Evolutionary conservation across 2,113 vertebrate species (phyloP).

Genomic region (Bujurquina vittata): DNA sequence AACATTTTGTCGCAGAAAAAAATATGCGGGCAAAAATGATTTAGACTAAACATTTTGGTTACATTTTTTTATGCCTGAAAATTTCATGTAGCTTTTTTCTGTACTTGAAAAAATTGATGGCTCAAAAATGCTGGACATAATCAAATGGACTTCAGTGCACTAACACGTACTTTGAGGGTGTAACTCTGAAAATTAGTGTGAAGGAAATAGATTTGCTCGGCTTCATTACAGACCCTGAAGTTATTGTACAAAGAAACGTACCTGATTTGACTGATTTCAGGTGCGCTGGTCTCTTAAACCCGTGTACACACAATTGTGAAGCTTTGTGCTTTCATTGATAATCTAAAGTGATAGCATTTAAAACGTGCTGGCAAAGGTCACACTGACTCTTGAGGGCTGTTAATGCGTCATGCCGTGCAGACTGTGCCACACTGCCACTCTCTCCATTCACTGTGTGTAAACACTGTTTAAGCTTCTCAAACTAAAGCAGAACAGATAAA

Average conservation of each 20-base stretch:
- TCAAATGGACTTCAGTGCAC: accelerated
- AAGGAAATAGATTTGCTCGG: accelerated
- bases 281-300: neutral
- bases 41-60: too few species aligned
- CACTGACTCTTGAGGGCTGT: too few species aligned
- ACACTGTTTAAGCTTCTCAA: neutral
- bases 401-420: neutral
- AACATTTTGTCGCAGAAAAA: too few species aligned
- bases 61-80: too few species aligned
- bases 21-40: too few species aligned
- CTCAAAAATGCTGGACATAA: too few species aligned
- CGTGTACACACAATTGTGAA: accelerated
- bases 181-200: too few species aligned
- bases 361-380: neutral
- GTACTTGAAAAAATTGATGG: too few species aligned
- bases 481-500: neutral
- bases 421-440: neutral
- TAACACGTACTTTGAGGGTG: neutral
- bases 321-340: neutral
- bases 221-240: neutral
- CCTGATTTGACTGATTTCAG: neutral
- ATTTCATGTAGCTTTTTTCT: too few species aligned
- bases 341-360: neutral
- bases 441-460: neutral
- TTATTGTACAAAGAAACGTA: accelerated